Evolutionary conservation across 1,140 invertebrate genomes (phyloP), one percentile per base, ranked within the genome.

Genomic region (Pygmarrhopalites habei): DNA sequence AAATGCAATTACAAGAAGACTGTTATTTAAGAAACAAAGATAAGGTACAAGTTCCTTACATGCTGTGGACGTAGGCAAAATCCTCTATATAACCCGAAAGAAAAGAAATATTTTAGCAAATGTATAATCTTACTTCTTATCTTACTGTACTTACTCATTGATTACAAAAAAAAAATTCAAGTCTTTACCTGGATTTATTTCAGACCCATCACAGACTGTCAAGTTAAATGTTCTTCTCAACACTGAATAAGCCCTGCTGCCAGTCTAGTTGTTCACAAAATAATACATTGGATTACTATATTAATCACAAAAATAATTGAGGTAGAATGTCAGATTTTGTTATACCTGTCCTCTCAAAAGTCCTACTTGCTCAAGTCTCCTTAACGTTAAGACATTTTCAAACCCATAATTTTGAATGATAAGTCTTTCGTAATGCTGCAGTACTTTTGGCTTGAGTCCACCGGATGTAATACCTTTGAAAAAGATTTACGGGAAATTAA

Each of bases 351-450:
- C 69, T 72, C 84, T 84, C 2, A 97, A 75, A 1, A 97, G 74
- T 0, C 90, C 90, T 23, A 85, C 85, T 74, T 90, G 91, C 78
- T 96, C 92, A 68, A 98, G 77, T 75, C 94, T 92, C 57, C 85
- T 84, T 12, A 98, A 74, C 1, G 86, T 88, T 1, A 95, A 79
- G 61, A 94, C 79, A 68, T 92, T 84, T 70, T 93, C 82, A 72
- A 90, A 86, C 0, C 94, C 94, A 75, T 97, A 98, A 14, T 91
- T 89, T 73, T 94, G 88, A 21, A 90, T 81, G 51, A 98, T 83
- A 78, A 97, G 92, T 64, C 88, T 79, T 75, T 95, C 95, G 75
- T 98, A 98, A 75, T 89, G 85, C 71, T 95, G 92, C 23, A 96
- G 74, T 2, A 90, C 79, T 78, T 95, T 95, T 23, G 83, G 86